Percentiles rank a stretch among this genome's conserved stretches.
phyloP scores from a whole-genome alignment of 2,888 invertebrate species.

The Anthrax anthrax region DNA sequence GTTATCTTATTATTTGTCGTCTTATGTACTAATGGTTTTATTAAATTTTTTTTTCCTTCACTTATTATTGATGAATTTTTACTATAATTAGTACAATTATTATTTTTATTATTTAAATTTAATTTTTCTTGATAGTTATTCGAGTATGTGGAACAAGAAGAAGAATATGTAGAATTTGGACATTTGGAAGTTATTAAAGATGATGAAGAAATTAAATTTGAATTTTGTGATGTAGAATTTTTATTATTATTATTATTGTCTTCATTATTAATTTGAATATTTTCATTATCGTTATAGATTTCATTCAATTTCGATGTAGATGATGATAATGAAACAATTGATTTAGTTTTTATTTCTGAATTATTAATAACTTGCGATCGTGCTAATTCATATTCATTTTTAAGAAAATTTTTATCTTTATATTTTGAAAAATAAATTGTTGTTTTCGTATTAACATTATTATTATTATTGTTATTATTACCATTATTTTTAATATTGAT shows the following conservation, averaged over 20 bases:
- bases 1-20: too few relatives aligned
- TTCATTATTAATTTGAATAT: constrained; percentile 7
- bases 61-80: not conserved
- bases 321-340: too few relatives aligned
- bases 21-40: constrained; percentile 16
- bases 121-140: too few relatives aligned
- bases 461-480: not conserved
- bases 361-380: constrained; percentile 25
- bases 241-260: constrained; percentile 4
- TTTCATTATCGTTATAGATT: too few relatives aligned
- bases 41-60: constrained; percentile 1
- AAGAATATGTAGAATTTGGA: too few relatives aligned
- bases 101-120: constrained; percentile 6
- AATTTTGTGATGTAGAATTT: constrained; percentile 5
- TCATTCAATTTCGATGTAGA: too few relatives aligned
- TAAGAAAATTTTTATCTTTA: constrained; percentile 30
- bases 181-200: not conserved
- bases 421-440: constrained; percentile 16
- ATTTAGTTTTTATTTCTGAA: not conserved
- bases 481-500: not conserved
- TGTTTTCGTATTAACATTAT: constrained; percentile 10
- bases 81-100: constrained; percentile 11
- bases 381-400: constrained; percentile 31
- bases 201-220: not conserved
- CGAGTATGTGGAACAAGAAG: too few relatives aligned